Conservation (phyloP, 2,888 invertebrate genomes). For the Drosophila sordidula region DNA sequence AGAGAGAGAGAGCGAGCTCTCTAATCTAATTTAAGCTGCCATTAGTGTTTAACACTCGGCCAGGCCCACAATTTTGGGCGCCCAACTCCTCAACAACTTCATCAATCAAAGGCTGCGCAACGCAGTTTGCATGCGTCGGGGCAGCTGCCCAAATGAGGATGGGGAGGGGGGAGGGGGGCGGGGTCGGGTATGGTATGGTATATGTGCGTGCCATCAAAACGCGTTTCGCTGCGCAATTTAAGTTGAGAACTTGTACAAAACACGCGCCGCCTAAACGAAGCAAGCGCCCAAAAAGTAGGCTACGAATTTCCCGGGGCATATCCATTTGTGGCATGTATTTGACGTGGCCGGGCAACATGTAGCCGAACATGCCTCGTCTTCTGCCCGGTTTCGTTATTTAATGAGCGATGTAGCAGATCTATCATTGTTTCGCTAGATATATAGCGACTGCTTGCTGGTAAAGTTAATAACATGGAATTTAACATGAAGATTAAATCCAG, state of each 20-base stretch:
- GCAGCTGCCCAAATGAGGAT: constrained; percentile 3
- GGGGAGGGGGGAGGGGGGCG: neutral
- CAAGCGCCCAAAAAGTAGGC: constrained; percentile 54
- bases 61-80: constrained; percentile 19
- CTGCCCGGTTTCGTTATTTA: constrained; percentile 10
- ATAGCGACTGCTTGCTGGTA: neutral
- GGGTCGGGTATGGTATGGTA: neutral
- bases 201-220: constrained; percentile 38
- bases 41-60: constrained; percentile 76
- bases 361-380: neutral
- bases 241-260: constrained; percentile 67
- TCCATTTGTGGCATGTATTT: constrained; percentile 62
- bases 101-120: constrained; percentile 70
- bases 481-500: constrained; percentile 4
- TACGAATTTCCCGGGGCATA: constrained; percentile 29
- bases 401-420: constrained; percentile 37
- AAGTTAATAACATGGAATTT: constrained; percentile 11
- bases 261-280: constrained; percentile 52
- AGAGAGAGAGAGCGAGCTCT: constrained; percentile 3
- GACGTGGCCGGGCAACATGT: constrained; percentile 4
- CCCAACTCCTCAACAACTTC: constrained; percentile 47
- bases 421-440: constrained; percentile 23
- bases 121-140: constrained; percentile 41
- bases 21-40: constrained; percentile 80
- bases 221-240: constrained; percentile 64